Evolutionary conservation across 1,140 invertebrate genomes (phyloP), one percentile per base, ranked within the genome.

Genomic region (Pogonognathellus flavescens): DNA sequence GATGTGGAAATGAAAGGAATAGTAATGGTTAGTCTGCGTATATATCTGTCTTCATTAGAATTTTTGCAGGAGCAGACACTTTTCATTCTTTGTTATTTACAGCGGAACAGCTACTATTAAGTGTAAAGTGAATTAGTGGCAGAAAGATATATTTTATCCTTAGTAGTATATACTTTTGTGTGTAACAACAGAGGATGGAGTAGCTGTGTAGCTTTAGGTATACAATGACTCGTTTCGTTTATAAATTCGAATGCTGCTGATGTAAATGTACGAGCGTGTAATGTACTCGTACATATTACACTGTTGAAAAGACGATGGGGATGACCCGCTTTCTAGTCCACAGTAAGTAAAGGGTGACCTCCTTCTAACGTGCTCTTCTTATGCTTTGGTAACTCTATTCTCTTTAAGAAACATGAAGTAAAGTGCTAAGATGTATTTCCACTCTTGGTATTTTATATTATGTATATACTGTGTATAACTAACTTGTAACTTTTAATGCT

Each of bases 281-380:
- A 41, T 41, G 31, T 41, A 41, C 31, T 41, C 31, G 31, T 57
- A 57, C 11, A 9, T 13, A 20, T 66, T 66, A 31, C 62, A 66
- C 22, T 14, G 62, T 14, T 66, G 62, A 66, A 76, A 18, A 76
- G 16, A 76, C 70, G 70, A 76, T 76, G 70, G 70, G 70, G 70
- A 76, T 76, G 70, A 76, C 70, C 70, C 41, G 70, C 70, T 76
- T 76, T 76, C 70, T 76, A 76, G 70, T 76, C 41, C 70, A 50
- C 16, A 49, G 41, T 50, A 31, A 76, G 14, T 76, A 76, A 72
- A 76, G 70, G 70, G 70, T 76, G 70, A 76, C 70, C 70, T 76
- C 70, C 70, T 76, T 76, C 70, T 49, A 50, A n/a, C n/a, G 1
- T 49, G 16, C 31, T 49, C 70, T 76, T 76, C 41, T 76, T 50